Base-by-base conservation (phyloP, 2,888 invertebrate species). In the Agonopterix alstromeriana region DNA sequence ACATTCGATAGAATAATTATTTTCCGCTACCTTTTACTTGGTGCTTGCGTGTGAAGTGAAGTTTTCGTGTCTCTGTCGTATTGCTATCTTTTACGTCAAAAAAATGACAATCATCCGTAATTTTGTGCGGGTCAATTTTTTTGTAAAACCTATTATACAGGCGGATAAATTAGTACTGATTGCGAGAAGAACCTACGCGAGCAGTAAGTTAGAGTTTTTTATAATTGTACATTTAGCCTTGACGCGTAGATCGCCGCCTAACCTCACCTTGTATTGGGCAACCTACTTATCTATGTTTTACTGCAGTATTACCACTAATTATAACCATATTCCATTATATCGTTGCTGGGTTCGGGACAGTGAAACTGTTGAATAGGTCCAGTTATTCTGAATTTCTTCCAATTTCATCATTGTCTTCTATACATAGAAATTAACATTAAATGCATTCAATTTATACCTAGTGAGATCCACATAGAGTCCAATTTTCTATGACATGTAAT, bases 21-120 rank as follows among this genome's bases (percentile, higher is more conserved):
- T 60, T 65, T 54, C 55, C 52, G 50, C 52, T 55, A 60, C 55
- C 58, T 57, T 54, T 42, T 57, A 53, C 65, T 58, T 55, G 27
- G 27, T 54, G 53, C 52, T 53, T 55, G 44, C 43, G 38, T 35
- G 12, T 42, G 48, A 58, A 42, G 27, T 27, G 27, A 27, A 12
- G 48, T 48, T 64, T 57, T 59, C 51, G 67, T 74, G 75, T 77
- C 75, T 71, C 82, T 84, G 82, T 80, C 82, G 70, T 54, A 56
- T 60, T 41, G 8, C 58, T 27, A 53, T 12, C 17, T 10, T 62
- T 64, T 58, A 79, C 73, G 87, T 87, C 88, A 88, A 84, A 17
- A 17, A 50, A 77, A 88, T 88, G 88, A 82, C 88, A 86, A 78
- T 86, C 65, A 69, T 86, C 50, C 70, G 72, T 65, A 86, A 80